Conservation (phyloP, 2,113 vertebrate genomes). For the Vicugna pacos region DNA sequence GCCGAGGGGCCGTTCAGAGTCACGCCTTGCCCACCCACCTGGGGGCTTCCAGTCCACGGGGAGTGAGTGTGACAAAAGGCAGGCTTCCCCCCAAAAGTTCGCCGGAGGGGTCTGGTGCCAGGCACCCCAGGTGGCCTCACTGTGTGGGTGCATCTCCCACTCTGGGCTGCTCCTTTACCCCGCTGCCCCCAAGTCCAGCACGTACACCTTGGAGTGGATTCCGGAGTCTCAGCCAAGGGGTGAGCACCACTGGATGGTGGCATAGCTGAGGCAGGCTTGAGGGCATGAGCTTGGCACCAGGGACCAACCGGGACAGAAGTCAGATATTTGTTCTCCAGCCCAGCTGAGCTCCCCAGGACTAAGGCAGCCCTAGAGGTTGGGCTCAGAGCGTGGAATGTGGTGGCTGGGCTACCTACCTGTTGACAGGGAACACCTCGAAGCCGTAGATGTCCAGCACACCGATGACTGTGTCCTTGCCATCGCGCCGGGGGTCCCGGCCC, state of each 20-base stretch:
- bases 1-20: fast-evolving
- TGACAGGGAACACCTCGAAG: constrained; percentile 97
- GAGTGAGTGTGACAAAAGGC: fast-evolving
- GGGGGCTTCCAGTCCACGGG: fast-evolving
- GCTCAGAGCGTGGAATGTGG: not conserved
- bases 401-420: constrained; percentile 90
- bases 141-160: fast-evolving
- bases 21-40: fast-evolving
- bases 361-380: not conserved
- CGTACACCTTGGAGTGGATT: fast-evolving
- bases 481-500: constrained; percentile 90
- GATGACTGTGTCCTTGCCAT: constrained; percentile 96
- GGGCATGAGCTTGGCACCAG: not conserved
- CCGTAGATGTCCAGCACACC: constrained; percentile 97
- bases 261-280: not conserved
- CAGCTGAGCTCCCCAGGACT: not conserved
- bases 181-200: fast-evolving
- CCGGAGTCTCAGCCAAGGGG: not conserved
- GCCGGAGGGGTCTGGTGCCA: not conserved
- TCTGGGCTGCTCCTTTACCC: too few species aligned
- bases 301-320: not conserved
- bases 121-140: fast-evolving
- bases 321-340: not conserved
- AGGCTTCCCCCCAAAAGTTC: not conserved
- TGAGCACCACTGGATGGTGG: fast-evolving